Conservation (phyloP, 2,888 invertebrate genomes). For the Chromoteleia sp. region DNA sequence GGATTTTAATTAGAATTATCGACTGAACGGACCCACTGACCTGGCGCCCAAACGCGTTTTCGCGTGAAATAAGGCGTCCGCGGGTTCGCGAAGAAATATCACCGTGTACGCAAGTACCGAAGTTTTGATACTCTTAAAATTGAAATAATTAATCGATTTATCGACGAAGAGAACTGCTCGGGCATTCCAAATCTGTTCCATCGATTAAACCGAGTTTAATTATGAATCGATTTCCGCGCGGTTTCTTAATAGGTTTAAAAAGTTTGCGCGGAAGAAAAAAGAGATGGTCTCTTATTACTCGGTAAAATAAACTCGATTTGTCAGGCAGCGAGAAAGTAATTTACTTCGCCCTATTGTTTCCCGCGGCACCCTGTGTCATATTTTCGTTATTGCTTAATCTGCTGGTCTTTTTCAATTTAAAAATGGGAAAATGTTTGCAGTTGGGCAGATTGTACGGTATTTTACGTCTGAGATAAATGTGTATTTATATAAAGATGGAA, state of each 20-base stretch:
- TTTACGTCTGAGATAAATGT: too few species aligned
- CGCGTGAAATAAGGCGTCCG: background rate
- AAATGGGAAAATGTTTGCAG: background rate
- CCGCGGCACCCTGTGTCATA: slow-evolving; percentile 1
- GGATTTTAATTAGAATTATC: slow-evolving; percentile 53
- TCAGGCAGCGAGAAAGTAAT: slow-evolving; percentile 4
- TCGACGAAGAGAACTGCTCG: slow-evolving; percentile 2
- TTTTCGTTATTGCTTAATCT: slow-evolving; percentile 7
- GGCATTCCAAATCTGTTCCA: slow-evolving; percentile 32
- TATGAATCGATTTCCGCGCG: slow-evolving; percentile 52
- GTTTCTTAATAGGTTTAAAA: slow-evolving; percentile 57
- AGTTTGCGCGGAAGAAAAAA: slow-evolving; percentile 31
- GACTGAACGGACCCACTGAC: too few species aligned
- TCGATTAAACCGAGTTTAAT: slow-evolving; percentile 56
- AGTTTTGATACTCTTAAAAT: slow-evolving; percentile 17
- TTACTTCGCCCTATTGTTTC: background rate
- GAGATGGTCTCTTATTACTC: background rate
- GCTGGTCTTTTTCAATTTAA: background rate
- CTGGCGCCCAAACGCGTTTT: too few species aligned
- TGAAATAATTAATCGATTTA: slow-evolving; percentile 32
- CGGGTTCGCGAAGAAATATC: background rate
- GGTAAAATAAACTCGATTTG: slow-evolving; percentile 1
- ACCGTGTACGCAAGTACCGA: too few species aligned
- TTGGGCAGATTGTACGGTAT: too few species aligned
- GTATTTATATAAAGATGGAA: background rate